phyloP scores from a whole-genome alignment of 2,888 invertebrate genomes.

The Philereme transversata region DNA sequence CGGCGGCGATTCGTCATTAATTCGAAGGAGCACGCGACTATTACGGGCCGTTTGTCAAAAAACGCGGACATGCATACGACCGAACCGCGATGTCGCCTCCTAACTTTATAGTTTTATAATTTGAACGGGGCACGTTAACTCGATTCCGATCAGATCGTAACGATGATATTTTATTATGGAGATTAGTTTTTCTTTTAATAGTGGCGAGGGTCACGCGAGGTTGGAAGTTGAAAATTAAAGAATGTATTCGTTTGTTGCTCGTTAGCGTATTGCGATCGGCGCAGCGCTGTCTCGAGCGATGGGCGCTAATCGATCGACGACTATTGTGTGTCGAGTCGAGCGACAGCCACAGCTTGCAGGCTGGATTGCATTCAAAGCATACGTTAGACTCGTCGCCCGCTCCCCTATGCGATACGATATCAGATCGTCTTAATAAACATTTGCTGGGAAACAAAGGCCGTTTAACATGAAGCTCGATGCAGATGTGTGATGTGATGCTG shows the following conservation, averaged over 20 bases:
- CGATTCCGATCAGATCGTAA: slow-evolving; percentile 70
- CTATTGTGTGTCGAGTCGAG: slow-evolving; percentile 58
- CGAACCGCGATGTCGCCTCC: slow-evolving; percentile 65
- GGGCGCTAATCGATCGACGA: slow-evolving; percentile 72
- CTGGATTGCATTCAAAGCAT: slow-evolving; percentile 63
- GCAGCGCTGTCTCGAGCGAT: slow-evolving; percentile 47
- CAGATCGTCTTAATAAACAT: slow-evolving; percentile 83
- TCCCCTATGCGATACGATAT: slow-evolving; percentile 75
- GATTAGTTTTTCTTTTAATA: slow-evolving; percentile 81
- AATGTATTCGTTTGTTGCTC: slow-evolving; percentile 59
- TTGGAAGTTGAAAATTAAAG: slow-evolving; percentile 54
- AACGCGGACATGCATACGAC: slow-evolving; percentile 71
- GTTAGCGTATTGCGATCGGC: slow-evolving; percentile 57
- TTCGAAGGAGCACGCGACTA: slow-evolving; percentile 78
- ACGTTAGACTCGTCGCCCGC: slow-evolving; percentile 68
- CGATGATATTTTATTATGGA: slow-evolving; percentile 73
- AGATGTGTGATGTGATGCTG: slow-evolving; percentile 57
- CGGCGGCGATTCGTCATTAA: slow-evolving; percentile 76
- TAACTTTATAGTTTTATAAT: slow-evolving; percentile 80
- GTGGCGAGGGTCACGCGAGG: slow-evolving; percentile 72
- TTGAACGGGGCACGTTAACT: slow-evolving; percentile 76
- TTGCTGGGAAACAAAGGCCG: slow-evolving; percentile 74
- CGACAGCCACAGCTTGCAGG: slow-evolving; percentile 44
- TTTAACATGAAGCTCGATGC: slow-evolving; percentile 62
- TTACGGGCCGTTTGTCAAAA: slow-evolving; percentile 74